Conservation (phyloP, 2,113 vertebrate species). For the Anhinga anhinga region DNA sequence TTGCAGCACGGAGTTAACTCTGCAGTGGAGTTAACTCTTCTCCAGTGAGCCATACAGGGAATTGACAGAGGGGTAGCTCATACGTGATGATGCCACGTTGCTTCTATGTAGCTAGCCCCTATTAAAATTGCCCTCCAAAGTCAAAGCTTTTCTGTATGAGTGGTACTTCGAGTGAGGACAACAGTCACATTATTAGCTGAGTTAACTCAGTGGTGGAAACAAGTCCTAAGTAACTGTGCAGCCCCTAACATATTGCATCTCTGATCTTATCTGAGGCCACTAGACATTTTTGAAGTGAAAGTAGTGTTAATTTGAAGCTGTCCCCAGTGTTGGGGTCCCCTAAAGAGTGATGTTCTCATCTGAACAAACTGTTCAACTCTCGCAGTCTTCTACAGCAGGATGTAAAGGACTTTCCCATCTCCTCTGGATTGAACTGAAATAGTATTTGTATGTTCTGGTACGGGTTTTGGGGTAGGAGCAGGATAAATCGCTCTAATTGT, state of each 20-base stretch:
- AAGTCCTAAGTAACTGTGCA: not conserved
- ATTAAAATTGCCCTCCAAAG: not conserved
- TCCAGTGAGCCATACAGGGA: not conserved
- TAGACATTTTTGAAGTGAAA: not conserved
- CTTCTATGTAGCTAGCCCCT: not conserved
- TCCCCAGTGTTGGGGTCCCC: not conserved
- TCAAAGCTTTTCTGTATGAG: not conserved
- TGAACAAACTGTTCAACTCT: not conserved
- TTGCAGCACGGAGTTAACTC: not conserved
- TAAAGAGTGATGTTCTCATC: not conserved
- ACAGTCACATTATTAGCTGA: fast-evolving
- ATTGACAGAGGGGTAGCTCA: not conserved
- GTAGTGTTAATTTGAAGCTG: not conserved
- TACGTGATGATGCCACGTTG: fast-evolving
- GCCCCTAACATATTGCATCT: not conserved
- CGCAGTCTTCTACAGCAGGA: not conserved
- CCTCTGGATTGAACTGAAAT: not conserved
- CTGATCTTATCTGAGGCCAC: not conserved
- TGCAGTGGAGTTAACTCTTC: not conserved
- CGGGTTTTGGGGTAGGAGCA: not conserved
- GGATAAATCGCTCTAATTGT: not conserved
- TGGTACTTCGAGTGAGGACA: not conserved
- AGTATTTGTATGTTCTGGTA: not conserved
- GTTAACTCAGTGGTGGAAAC: not conserved
- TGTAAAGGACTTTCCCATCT: not conserved